Conservation (phyloP, 1,140 invertebrate genomes). For the Drosophila repletoides region DNA sequence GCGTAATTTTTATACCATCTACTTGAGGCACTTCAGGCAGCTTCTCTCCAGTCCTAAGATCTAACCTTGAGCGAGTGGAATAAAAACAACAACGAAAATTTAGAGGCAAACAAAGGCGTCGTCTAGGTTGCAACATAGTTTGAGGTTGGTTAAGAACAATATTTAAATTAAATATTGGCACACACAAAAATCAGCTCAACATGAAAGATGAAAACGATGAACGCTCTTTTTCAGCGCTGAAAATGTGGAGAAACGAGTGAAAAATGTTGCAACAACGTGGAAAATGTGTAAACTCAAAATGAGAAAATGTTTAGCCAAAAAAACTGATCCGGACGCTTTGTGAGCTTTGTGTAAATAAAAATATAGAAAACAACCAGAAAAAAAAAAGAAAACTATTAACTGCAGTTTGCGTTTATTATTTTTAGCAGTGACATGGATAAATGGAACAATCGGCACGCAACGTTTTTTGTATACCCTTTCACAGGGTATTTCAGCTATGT, state of each 20-base stretch:
- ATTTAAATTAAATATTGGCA: slow-evolving; percentile 80
- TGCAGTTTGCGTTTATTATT: slow-evolving; percentile 59
- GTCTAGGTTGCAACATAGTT: slow-evolving; percentile 58
- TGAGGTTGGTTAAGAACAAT: slow-evolving; percentile 79
- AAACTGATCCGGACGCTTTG: slow-evolving; percentile 33
- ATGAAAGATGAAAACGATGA: slow-evolving; percentile 41
- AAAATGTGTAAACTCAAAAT: slow-evolving; percentile 26
- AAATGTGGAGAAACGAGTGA: too few relatives aligned
- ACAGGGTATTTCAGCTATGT: too few relatives aligned
- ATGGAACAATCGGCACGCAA: slow-evolving; percentile 10
- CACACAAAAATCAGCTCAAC: slow-evolving; percentile 41
- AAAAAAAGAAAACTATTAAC: slow-evolving; percentile 55
- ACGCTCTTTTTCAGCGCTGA: too few relatives aligned
- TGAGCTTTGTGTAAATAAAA: slow-evolving; percentile 49
- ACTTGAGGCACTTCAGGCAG: too few relatives aligned
- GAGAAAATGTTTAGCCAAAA: slow-evolving; percentile 41
- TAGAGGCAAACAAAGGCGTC: slow-evolving; percentile 53
- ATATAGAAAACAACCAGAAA: slow-evolving; percentile 22
- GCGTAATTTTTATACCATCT: slow-evolving; percentile 53
- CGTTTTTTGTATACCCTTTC: too few relatives aligned
- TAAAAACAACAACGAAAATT: slow-evolving; percentile 13
- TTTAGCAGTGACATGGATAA: slow-evolving; percentile 62
- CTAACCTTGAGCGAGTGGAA: slow-evolving; percentile 65
- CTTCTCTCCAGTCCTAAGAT: slow-evolving; percentile 33
- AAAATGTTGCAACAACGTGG: slow-evolving; percentile 44